Percentiles rank a stretch among this genome's conserved stretches.
These are phyloP conservation scores for Galaxias olidus DNA, from an alignment of 2,797 vertebrate species.

Conservation along the genomic window DNA sequence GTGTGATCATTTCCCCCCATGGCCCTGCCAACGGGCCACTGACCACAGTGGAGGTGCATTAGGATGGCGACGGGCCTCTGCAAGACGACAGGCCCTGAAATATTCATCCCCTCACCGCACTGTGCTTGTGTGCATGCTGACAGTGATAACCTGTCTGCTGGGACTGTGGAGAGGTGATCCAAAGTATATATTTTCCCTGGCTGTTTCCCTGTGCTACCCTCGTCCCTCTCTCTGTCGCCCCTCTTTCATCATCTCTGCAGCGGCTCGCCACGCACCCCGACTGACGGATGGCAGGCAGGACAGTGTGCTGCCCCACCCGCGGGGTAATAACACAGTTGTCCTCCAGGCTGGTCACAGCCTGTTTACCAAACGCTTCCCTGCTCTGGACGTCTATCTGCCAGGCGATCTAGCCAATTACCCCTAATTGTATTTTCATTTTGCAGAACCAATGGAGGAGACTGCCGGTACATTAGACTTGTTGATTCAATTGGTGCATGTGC, in stretches of 20 bases:
- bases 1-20: conserved; percentile 51
- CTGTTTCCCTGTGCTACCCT: conserved; percentile 1
- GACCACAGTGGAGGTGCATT: conserved; percentile 36
- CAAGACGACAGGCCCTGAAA: conserved; percentile 52
- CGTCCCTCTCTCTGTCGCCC: conserved; percentile 33
- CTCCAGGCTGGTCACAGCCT: conserved; percentile 27
- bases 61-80: conserved; percentile 30
- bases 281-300: conserved; percentile 61
- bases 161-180: conserved; percentile 20
- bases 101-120: conserved; percentile 58
- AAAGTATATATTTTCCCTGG: conserved; percentile 3
- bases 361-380: conserved; percentile 26
- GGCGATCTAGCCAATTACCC: conserved; percentile 26
- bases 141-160: conserved; percentile 41
- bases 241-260: conserved; percentile 26
- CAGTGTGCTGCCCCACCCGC: conserved; percentile 15
- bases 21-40: conserved; percentile 50
- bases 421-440: conserved; percentile 47
- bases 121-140: conserved; percentile 59
- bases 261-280: conserved; percentile 24
- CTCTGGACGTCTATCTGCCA: conserved; percentile 26
- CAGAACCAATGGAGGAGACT: conserved; percentile 29
- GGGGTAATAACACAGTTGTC: conserved; percentile 30
- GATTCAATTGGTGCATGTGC: conserved; percentile 45
- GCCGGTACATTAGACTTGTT: conserved; percentile 28